phyloP scores from a whole-genome alignment of 2,113 vertebrate species.

The Planiliza haematocheilus region DNA sequence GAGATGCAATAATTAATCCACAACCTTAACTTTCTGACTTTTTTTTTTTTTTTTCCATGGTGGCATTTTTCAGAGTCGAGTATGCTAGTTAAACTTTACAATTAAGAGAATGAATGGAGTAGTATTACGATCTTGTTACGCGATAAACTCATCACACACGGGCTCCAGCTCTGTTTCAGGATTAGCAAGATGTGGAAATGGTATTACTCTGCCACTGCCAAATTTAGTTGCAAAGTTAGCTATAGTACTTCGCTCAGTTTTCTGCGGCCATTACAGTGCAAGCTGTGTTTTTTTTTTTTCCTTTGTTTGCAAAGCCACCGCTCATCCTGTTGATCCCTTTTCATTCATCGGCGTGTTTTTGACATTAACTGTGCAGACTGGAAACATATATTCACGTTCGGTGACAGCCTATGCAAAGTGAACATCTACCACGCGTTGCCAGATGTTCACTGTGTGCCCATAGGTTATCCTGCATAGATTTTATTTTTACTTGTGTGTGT shows the following conservation, averaged over 20 bases:
- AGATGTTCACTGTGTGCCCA: slow-evolving; percentile 57
- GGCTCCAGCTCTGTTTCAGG: slow-evolving; percentile 62
- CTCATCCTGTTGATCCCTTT: slow-evolving; percentile 25
- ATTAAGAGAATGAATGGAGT: slow-evolving; percentile 64
- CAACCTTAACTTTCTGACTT: slow-evolving; percentile 75
- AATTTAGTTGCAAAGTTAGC: slow-evolving; percentile 74
- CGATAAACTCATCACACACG: slow-evolving; percentile 48
- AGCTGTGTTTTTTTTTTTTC: slow-evolving; percentile 9
- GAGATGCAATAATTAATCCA: slow-evolving; percentile 88
- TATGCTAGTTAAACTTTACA: slow-evolving; percentile 66
- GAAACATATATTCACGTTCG: slow-evolving; percentile 50
- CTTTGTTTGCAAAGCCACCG: slow-evolving; percentile 11
- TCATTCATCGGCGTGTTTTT: slow-evolving; percentile 53
- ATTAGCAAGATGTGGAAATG: slow-evolving; percentile 66
- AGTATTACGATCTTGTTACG: slow-evolving; percentile 70
- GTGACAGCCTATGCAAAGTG: slow-evolving; percentile 71
- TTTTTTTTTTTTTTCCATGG: slow-evolving; percentile 44
- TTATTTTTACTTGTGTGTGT: slow-evolving; percentile 18
- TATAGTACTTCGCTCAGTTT: slow-evolving; percentile 46
- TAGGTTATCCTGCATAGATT: slow-evolving; percentile 53
- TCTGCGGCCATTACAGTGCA: slow-evolving; percentile 49
- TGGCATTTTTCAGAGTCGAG: slow-evolving; percentile 64
- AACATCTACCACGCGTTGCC: slow-evolving; percentile 59
- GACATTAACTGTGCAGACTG: slow-evolving; percentile 50
- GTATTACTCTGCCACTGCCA: slow-evolving; percentile 80